Evolutionary conservation across 2,113 vertebrate genomes (phyloP).

Genomic region (Burhinus bistriatus): DNA sequence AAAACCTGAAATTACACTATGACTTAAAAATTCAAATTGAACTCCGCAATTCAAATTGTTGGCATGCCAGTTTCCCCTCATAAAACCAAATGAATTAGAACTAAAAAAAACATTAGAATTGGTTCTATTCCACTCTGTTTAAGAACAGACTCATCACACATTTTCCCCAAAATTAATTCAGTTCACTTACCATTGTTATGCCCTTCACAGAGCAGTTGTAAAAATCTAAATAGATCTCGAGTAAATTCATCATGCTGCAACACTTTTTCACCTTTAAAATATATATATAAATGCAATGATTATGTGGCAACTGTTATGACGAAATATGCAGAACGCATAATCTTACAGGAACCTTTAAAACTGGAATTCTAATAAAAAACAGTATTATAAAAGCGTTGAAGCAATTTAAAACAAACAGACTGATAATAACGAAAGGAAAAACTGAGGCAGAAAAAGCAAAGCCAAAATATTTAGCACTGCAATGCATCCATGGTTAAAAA

Average conservation of each 20-base stretch:
- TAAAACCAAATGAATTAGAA: neutral
- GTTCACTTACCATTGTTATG: constrained; percentile 92
- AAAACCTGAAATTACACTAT: neutral
- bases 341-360: constrained; percentile 30
- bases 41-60: neutral
- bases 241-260: constrained; percentile 98
- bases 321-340: constrained; percentile 30
- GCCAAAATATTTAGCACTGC: constrained; percentile 54
- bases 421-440: constrained; percentile 47
- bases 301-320: constrained; percentile 42
- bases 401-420: constrained; percentile 56
- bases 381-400: constrained; percentile 44
- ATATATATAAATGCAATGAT: constrained; percentile 37
- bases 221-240: constrained; percentile 94
- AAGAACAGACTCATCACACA: neutral
- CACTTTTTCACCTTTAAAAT: constrained; percentile 93
- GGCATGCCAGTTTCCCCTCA: neutral
- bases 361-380: constrained; percentile 9
- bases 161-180: neutral
- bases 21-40: neutral
- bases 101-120: neutral
- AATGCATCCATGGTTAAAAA: constrained; percentile 56
- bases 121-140: neutral
- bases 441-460: constrained; percentile 58
- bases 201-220: constrained; percentile 97